Base-by-base conservation (phyloP, 2,888 invertebrate species). In the Pseudococcus viburni region DNA sequence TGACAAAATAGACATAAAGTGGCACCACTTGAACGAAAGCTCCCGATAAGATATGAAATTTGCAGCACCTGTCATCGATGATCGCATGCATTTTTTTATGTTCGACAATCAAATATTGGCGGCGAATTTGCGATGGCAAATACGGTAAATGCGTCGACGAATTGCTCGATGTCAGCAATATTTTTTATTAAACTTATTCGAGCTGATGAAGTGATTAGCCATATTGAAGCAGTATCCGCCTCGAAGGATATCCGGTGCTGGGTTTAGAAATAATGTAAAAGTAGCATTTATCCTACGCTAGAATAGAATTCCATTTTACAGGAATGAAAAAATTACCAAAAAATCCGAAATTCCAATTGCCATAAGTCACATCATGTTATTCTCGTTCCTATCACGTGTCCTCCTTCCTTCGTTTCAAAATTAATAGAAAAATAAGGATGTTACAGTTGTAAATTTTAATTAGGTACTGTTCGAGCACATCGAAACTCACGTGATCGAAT, bases 21-120 rank as follows among this genome's bases (percentile, higher is more conserved):
- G 59, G 7, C 19, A 59, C 59, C 19, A 59, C 59, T 59, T n/a
- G 59, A 59, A 19, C 19, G 19, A 59, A 19, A 6, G 11, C 19
- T 33, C 26, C 26, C n/a, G 59, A 59, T 59, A 59, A 59, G 59
- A 59, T 19, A 59, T 59, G 11, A 59, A 59, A 59, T 59, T 59
- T 59, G 59, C 59, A 59, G 19, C 59, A 59, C 59, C 59, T 59
- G 59, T 59, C 59, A 59, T 19, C 59, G 59, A 17, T 51, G 51
- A 19, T 19, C n/a, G 17, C 17, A 17, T 55, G 55, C 55, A 55
- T 55, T 55, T 55, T 55, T 55, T 17, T 46, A 46, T 15, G 55
- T 17, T 55, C 17, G 17, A 55, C 55, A 17, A 17, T 55, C 55
- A 15, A 55, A 17, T 55, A 15, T 17, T 17, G 55, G 17, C 55